Base-by-base conservation (phyloP, 2,797 vertebrate species). In the Ibycter americanus region DNA sequence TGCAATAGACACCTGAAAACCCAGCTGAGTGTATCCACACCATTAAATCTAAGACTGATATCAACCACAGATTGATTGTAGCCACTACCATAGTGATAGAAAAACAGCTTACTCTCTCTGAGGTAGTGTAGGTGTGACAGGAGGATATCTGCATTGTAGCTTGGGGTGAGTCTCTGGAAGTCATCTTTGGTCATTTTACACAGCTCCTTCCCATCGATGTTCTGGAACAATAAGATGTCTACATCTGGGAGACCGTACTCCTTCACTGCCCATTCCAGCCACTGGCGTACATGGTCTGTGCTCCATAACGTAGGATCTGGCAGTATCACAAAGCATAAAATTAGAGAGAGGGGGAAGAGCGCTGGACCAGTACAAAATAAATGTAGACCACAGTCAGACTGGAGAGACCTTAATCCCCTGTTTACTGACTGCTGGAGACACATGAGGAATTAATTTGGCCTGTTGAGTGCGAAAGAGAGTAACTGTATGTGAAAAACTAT, bases 51-150 rank as follows among this genome's bases (percentile, higher is more conserved):
- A 46, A 34, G 19, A 23, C 8, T 2, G 32, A 4, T 18, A 90
- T 23, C 17, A 36, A 36, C 8, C 13, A 80, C 59, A 32, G 25
- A 36, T 29, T 15, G 21, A 52, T 8, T 27, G 8, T 8, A 8
- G 52, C n/a, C 46, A 20, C 11, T n/a, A 78, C 7, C 14, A 19
- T 11, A 80, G 26, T 8, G 13, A 29, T 11, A 54, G 38, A 72
- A 94, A 88, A 26, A 34, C 12, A 25, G 52, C 98, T 98, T 98
- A 99, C 99, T 99, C 98, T 99, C 99, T 98, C 99, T 99, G 98
- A 99, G 99, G 99, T 99, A 99, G 98, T 99, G 98, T 95, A 99
- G 98, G 83, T 99, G 99, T 18, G 99, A 99, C 83, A 99, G 98
- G 36, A 99, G 98, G 95, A 99, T 98, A 93, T 99, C 99, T 12